phyloP scores from a whole-genome alignment of 2,113 vertebrate species.

The Ciconia boyciana region DNA sequence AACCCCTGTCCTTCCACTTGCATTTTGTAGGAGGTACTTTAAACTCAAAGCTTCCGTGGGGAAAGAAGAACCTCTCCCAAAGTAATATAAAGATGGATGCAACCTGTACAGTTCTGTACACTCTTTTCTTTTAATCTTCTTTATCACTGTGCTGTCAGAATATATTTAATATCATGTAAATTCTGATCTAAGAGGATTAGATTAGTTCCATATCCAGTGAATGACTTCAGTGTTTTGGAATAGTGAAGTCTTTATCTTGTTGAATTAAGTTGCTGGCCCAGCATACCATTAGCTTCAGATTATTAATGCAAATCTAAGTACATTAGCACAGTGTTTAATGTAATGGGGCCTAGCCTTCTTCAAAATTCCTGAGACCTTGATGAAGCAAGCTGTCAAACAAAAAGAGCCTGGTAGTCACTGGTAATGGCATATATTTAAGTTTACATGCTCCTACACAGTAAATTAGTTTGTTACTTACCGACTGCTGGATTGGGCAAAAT shows the following conservation, averaged over 20 bases:
- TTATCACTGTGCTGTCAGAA: background rate
- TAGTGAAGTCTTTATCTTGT: background rate
- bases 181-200: background rate
- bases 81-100: background rate
- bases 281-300: background rate
- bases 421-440: background rate
- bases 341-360: background rate
- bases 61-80: background rate
- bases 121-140: background rate
- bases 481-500: background rate
- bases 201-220: background rate
- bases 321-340: background rate
- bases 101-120: background rate
- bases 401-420: background rate
- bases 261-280: conserved; percentile 16
- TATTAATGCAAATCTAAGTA: background rate
- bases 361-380: background rate
- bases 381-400: background rate
- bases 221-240: background rate
- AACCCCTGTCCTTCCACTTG: background rate
- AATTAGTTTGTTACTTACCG: background rate
- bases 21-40: background rate
- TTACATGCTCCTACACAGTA: background rate
- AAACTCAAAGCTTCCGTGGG: background rate
- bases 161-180: conserved; percentile 10